These are phyloP conservation scores for Brachypalpus laphriformis DNA, from an alignment of 2,888 invertebrate species.

Conservation along the genomic window DNA sequence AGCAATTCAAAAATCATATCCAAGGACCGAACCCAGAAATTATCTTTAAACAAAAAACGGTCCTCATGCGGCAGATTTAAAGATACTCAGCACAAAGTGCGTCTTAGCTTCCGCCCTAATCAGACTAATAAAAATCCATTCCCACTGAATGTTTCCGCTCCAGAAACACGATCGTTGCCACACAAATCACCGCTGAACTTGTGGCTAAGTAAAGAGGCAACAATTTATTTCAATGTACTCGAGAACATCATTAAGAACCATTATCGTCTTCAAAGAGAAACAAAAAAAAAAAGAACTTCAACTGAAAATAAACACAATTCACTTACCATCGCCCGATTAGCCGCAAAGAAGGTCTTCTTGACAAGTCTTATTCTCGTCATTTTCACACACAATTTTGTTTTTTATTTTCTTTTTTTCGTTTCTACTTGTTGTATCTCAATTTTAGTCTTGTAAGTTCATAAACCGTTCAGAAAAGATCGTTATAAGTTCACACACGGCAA, in stretches of 20 bases:
- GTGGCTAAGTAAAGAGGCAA: constrained; percentile 30
- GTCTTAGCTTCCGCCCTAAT: neutral
- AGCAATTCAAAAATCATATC: too few species aligned
- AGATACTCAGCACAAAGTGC: neutral
- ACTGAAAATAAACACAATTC: constrained; percentile 31
- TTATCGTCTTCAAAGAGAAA: constrained; percentile 44
- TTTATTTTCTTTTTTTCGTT: constrained; percentile 1
- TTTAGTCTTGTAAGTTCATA: constrained; percentile 64
- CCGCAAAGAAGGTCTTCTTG: constrained; percentile 60
- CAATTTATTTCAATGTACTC: constrained; percentile 64
- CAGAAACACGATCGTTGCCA: neutral
- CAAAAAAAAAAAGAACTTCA: constrained; percentile 15
- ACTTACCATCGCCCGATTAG: constrained; percentile 71
- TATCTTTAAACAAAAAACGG: too few species aligned
- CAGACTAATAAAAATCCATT: constrained; percentile 1
- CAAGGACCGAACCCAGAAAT: too few species aligned
- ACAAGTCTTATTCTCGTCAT: constrained; percentile 73
- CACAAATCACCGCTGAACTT: constrained; percentile 34
- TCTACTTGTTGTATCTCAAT: constrained; percentile 35
- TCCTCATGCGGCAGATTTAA: too few species aligned
- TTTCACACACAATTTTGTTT: constrained; percentile 61
- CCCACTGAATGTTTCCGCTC: constrained; percentile 21
- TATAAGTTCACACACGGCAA: constrained; percentile 64
- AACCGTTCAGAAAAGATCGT: constrained; percentile 52
- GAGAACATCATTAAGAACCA: constrained; percentile 49